These are phyloP conservation scores for Cyrtorhinus lividipennis DNA, from an alignment of 1,140 invertebrate genomes.

Conservation along the genomic window DNA sequence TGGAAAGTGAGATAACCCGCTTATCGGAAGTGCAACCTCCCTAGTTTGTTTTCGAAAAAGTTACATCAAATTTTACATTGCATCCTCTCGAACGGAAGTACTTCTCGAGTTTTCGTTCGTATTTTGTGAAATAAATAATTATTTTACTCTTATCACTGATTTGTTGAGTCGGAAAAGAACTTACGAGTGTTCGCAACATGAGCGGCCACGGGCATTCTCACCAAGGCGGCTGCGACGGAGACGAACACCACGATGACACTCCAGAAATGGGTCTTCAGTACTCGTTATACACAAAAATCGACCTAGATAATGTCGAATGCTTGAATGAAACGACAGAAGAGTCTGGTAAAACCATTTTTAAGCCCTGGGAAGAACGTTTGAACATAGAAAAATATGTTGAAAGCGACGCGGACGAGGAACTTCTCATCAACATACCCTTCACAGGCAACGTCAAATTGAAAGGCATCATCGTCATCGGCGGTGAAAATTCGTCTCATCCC, in stretches of 20 bases:
- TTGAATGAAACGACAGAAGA: constrained; percentile 76
- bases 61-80: no score
- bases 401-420: constrained; percentile 87
- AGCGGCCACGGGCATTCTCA: constrained; percentile 17
- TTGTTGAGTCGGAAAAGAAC: no score
- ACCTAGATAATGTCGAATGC: constrained; percentile 75
- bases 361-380: constrained; percentile 75
- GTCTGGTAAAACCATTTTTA: constrained; percentile 77
- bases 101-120: no score
- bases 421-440: constrained; percentile 92
- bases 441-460: constrained; percentile 90
- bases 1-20: no score
- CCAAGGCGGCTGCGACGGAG: constrained; percentile 24
- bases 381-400: constrained; percentile 75
- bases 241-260: constrained; percentile 40
- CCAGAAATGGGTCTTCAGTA: constrained; percentile 71
- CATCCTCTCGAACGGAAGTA: no score
- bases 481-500: constrained; percentile 69
- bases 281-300: constrained; percentile 79
- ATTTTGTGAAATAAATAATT: no score
- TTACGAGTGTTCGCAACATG: neutral
- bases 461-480: constrained; percentile 78
- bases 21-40: no score
- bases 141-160: no score
- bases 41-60: no score